phyloP scores from a whole-genome alignment of 2,113 vertebrate genomes.

The Festucalex cinctus region DNA sequence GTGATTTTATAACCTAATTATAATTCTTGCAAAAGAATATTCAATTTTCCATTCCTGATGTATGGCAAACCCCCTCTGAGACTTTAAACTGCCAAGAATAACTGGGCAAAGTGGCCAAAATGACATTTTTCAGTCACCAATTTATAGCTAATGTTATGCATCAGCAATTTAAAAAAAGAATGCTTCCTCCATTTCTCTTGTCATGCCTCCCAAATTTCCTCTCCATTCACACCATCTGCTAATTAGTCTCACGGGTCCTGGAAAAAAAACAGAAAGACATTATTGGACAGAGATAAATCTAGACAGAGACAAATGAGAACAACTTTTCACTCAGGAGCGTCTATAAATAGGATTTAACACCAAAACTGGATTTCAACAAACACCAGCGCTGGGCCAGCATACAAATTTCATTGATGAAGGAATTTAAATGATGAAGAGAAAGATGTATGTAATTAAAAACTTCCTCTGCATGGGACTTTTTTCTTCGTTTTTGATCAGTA shows the following conservation, averaged over 20 bases:
- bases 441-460: background rate
- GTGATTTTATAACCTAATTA: background rate
- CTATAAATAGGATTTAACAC: slow-evolving; percentile 55
- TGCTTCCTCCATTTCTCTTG: slow-evolving; percentile 15
- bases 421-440: background rate
- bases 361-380: slow-evolving; percentile 19
- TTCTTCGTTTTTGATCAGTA: background rate
- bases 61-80: background rate
- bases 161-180: slow-evolving; percentile 8
- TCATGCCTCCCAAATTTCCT: slow-evolving; percentile 21
- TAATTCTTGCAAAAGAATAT: background rate
- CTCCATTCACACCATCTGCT: slow-evolving; percentile 46
- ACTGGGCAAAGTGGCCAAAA: slow-evolving; percentile 5
- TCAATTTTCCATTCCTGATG: background rate
- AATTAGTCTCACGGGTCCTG: slow-evolving; percentile 58
- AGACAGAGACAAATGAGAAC: slow-evolving; percentile 65
- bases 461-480: background rate
- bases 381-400: slow-evolving; percentile 8
- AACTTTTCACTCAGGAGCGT: slow-evolving; percentile 38
- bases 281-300: slow-evolving; percentile 53
- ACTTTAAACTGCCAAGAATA: background rate
- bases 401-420: slow-evolving; percentile 6
- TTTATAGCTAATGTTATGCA: slow-evolving; percentile 12
- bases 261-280: slow-evolving; percentile 40
- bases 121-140: background rate